phyloP scores from a whole-genome alignment of 2,888 invertebrate genomes.

The Phlogophora meticulosa region DNA sequence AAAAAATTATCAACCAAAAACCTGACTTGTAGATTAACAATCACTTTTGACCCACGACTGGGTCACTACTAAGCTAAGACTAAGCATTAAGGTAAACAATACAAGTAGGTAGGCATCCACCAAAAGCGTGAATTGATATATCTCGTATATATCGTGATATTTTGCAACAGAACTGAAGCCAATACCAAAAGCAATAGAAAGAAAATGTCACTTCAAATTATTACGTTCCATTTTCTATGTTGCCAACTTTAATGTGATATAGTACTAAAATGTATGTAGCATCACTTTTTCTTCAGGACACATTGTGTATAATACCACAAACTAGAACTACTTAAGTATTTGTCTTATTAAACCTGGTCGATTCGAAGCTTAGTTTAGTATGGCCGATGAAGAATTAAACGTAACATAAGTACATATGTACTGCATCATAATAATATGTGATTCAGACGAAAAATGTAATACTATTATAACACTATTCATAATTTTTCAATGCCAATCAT shows the following conservation, averaged over 20 bases:
- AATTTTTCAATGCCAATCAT: too few species aligned
- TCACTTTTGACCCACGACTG: background rate
- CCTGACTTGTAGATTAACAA: background rate
- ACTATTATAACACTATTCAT: too few species aligned
- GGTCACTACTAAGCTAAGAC: too few species aligned
- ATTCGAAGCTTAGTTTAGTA: slow-evolving; percentile 13
- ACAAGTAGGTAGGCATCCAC: background rate
- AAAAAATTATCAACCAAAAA: background rate
- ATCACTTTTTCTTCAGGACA: slow-evolving; percentile 20
- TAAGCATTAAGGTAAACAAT: background rate
- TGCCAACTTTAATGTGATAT: slow-evolving; percentile 31
- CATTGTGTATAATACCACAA: slow-evolving; percentile 4
- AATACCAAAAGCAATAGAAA: slow-evolving; percentile 42
- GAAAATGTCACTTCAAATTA: slow-evolving; percentile 53
- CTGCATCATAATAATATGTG: too few species aligned
- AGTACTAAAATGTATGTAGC: slow-evolving; percentile 26
- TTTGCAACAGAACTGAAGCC: slow-evolving; percentile 10
- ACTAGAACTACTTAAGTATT: background rate
- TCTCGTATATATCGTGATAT: too few species aligned
- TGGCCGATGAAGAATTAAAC: background rate
- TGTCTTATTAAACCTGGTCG: background rate
- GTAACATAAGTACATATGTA: slow-evolving; percentile 1
- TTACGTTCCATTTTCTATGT: slow-evolving; percentile 41
- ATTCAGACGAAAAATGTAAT: too few species aligned
- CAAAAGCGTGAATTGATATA: slow-evolving; percentile 33